Evolutionary conservation across 2,888 invertebrate genomes (phyloP), one percentile per base, ranked within the genome.

Genomic region (Noctua pronuba): DNA sequence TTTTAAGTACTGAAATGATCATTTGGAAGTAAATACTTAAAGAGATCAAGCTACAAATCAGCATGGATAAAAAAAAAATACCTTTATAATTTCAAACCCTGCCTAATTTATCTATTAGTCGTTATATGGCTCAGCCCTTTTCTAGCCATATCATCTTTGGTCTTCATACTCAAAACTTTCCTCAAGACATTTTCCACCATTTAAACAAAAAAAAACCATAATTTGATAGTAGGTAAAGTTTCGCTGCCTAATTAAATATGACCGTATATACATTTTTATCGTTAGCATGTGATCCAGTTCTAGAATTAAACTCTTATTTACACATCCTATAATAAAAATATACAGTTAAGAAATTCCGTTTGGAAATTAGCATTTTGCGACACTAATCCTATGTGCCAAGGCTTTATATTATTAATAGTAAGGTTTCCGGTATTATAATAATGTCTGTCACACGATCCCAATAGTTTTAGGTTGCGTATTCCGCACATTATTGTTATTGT

Each of bases 381-480:
- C 71, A 76, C 77, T 77, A 83, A 85, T 88, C 55, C 68, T 7
- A 49, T 52, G 35, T 76, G 79, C 73, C 84, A 80, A 82, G 79
- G 79, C 38, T 68, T 68, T 77, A 65, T 38, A 72, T 41, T 69
- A 62, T 35, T 62, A 21, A 35, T 66, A 13, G 49, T 74, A 77
- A 62, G 82, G 76, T 58, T 85, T 86, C 86, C 80, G 80, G 88
- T 84, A 83, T 69, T 75, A 75, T 70, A 73, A 83, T 84, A 41
- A 65, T 41, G 35, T 41, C 28, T 65, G 73, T 82, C 78, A 65
- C 73, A 81, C 70, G 76, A 83, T 80, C n/a, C 67, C 44, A 80
- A 73, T 79, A 77, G 66, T 75, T 73, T 60, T 46, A 21, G 68
- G 68, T 73, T 69, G 65, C 64, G 44, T 65, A 78, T 77, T 66